Percentiles rank a stretch among this genome's conserved stretches.
These are phyloP conservation scores for Loxodonta africana DNA, from an alignment of 2,113 vertebrate genomes.

Conservation along the genomic window DNA sequence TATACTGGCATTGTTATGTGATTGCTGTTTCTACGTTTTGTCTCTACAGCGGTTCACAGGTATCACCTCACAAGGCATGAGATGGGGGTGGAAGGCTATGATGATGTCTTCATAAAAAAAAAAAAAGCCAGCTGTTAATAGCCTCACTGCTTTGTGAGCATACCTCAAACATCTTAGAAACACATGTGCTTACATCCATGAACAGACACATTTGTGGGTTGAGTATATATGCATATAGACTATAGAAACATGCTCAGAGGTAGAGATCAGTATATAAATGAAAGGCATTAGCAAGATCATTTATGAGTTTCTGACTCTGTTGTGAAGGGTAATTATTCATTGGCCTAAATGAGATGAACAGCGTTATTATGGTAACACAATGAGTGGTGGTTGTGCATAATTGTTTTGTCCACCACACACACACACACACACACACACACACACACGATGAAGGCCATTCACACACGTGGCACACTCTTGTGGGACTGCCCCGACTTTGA, in stretches of 20 bases:
- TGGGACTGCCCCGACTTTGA: background rate
- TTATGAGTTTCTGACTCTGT: background rate
- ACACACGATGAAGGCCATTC: background rate
- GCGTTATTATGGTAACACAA: background rate
- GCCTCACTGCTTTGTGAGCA: background rate
- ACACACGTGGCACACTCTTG: background rate
- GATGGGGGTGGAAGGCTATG: background rate
- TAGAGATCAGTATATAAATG: background rate
- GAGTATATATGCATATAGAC: background rate
- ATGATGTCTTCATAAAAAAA: background rate
- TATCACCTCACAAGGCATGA: background rate
- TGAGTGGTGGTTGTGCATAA: background rate
- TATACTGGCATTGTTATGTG: background rate
- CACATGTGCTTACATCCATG: background rate
- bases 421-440: no score
- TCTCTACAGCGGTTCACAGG: background rate
- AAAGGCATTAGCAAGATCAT: background rate
- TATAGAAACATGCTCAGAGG: conserved; percentile 32
- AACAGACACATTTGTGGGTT: background rate
- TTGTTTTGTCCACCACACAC: background rate
- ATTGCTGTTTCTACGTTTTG: background rate
- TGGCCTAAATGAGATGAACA: background rate
- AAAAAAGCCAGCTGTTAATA: background rate
- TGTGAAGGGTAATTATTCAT: background rate
- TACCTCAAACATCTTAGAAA: background rate